Percentiles rank a stretch among this genome's conserved stretches.
phyloP scores from a whole-genome alignment of 2,797 vertebrate species.

The Acanthurus lineatus region DNA sequence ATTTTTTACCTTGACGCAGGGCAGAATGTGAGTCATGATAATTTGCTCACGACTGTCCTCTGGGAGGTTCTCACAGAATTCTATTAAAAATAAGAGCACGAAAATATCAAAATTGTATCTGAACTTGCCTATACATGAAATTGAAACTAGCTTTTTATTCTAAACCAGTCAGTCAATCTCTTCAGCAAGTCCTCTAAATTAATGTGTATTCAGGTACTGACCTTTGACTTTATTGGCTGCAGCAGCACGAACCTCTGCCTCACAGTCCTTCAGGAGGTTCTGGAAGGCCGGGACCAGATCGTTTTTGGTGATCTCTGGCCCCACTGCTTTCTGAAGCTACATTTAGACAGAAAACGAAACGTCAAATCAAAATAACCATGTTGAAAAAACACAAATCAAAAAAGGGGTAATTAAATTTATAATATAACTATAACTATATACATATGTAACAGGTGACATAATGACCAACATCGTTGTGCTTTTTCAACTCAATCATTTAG shows the following conservation, averaged over 20 bases:
- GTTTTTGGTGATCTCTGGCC: conserved; percentile 91
- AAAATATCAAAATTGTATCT: neutral
- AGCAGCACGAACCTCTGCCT: conserved; percentile 90
- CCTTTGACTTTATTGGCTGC: conserved; percentile 93
- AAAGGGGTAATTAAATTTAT: neutral
- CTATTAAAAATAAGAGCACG: conserved; percentile 57
- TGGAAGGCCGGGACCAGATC: conserved; percentile 91
- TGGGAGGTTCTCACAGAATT: conserved; percentile 91
- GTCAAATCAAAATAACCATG: neutral
- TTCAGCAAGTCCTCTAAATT: neutral
- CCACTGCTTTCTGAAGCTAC: conserved; percentile 91
- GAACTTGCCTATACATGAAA: neutral
- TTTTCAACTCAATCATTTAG: too few relatives aligned
- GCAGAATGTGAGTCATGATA: conserved; percentile 91
- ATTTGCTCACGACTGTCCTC: conserved; percentile 90
- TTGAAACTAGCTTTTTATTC: neutral
- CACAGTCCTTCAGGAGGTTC: conserved; percentile 91
- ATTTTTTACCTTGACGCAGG: conserved; percentile 89
- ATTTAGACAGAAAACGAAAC: conserved; percentile 22
- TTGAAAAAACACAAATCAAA: neutral
- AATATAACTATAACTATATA: neutral
- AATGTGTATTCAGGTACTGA: conserved; percentile 42
- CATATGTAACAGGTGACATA: neutral
- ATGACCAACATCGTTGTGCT: too few relatives aligned
- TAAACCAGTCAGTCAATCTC: neutral